A percentile compares a stretch with the other conserved stretches of the same genome.
These are phyloP conservation scores for Drosophila pruinosa DNA, from an alignment of 1,140 invertebrate genomes.

Conservation along the genomic window DNA sequence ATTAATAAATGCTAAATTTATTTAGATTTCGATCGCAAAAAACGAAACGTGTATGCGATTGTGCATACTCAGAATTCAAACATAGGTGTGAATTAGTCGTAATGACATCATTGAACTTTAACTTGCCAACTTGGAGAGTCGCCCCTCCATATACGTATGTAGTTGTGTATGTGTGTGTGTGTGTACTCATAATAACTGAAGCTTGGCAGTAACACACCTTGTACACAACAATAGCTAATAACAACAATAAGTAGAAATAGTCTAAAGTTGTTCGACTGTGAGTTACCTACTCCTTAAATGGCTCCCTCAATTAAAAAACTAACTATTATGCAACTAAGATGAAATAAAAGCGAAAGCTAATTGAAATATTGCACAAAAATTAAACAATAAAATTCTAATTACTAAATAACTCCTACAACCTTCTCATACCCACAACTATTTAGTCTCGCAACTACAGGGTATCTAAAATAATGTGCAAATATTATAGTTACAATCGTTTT, in stretches of 20 bases:
- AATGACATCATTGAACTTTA: slow-evolving; percentile 81
- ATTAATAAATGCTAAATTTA: slow-evolving; percentile 55
- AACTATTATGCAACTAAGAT: too few relatives aligned
- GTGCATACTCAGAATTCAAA: slow-evolving; percentile 59
- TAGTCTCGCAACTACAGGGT: neutral
- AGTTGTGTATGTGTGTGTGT: slow-evolving; percentile 30
- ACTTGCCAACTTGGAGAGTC: slow-evolving; percentile 58
- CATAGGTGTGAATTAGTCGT: slow-evolving; percentile 80
- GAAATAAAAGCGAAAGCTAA: too few relatives aligned
- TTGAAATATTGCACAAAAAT: too few relatives aligned
- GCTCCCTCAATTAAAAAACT: too few relatives aligned
- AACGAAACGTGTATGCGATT: slow-evolving; percentile 21
- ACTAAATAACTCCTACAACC: neutral
- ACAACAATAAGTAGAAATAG: slow-evolving; percentile 2
- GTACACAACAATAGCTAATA: slow-evolving; percentile 37
- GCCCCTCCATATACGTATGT: slow-evolving; percentile 11
- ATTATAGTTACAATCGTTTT: slow-evolving; percentile 54
- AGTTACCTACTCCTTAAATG: neutral
- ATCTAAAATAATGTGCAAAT: slow-evolving; percentile 50
- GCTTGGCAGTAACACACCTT: slow-evolving; percentile 72
- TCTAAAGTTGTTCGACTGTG: neutral
- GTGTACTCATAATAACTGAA: slow-evolving; percentile 62
- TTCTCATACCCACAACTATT: too few relatives aligned
- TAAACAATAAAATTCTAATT: neutral
- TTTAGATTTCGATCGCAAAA: slow-evolving; percentile 54